Percentiles rank a stretch among this genome's conserved stretches.
These are phyloP conservation scores for Phyllopteryx taeniolatus DNA, from an alignment of 2,113 vertebrate species.

Conservation along the genomic window DNA sequence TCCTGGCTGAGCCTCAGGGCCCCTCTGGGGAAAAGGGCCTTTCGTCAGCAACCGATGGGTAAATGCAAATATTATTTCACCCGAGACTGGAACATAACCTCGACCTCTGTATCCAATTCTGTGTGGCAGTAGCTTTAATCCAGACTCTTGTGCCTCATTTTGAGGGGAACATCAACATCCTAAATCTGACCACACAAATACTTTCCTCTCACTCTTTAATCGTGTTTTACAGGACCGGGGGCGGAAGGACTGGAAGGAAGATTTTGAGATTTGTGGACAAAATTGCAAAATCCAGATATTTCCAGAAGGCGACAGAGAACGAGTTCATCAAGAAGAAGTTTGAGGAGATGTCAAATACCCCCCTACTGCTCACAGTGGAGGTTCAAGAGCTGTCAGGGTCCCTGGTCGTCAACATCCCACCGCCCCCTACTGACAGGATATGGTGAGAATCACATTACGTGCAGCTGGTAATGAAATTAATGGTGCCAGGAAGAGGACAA, in stretches of 20 bases:
- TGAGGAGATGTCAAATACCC: slow-evolving; percentile 87
- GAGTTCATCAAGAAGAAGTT: slow-evolving; percentile 91
- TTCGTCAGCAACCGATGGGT: slow-evolving; percentile 70
- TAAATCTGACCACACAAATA: slow-evolving; percentile 12
- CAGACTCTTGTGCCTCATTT: slow-evolving; percentile 6
- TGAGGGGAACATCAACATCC: slow-evolving; percentile 6
- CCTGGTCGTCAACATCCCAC: slow-evolving; percentile 81
- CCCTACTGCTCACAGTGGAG: slow-evolving; percentile 83
- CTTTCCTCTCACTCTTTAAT: slow-evolving; percentile 14
- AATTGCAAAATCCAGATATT: slow-evolving; percentile 87
- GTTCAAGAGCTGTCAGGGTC: slow-evolving; percentile 82
- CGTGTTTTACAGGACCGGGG: slow-evolving; percentile 51
- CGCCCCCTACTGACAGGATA: slow-evolving; percentile 83
- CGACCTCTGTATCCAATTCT: slow-evolving; percentile 5
- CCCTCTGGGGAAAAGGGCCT: slow-evolving; percentile 65
- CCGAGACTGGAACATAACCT: not conserved
- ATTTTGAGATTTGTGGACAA: slow-evolving; percentile 88
- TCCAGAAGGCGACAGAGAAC: slow-evolving; percentile 85
- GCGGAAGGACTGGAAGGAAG: slow-evolving; percentile 76
- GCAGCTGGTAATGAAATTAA: not conserved
- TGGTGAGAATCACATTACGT: slow-evolving; percentile 70
- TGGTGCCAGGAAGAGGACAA: not conserved
- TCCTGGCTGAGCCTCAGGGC: slow-evolving; percentile 63
- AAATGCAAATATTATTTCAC: slow-evolving; percentile 8
- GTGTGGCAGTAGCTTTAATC: slow-evolving; percentile 39